Conservation (phyloP, 2,888 invertebrate species). For the Xylota sylvarum region DNA sequence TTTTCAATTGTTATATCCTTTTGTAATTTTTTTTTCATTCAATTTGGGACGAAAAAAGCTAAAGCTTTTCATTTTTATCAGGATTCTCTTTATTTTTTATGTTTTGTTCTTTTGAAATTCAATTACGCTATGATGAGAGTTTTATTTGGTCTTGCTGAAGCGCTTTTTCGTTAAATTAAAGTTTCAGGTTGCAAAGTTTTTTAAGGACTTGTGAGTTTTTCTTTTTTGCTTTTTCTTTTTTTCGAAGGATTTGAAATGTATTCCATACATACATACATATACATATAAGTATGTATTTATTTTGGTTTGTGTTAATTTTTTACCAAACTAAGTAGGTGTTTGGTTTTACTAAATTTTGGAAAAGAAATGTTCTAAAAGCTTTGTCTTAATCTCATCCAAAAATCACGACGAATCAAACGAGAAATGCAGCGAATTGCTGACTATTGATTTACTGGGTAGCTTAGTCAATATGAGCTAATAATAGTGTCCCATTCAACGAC, state of each 20-base stretch:
- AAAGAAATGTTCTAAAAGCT: too few relatives aligned
- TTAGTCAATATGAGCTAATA: too few relatives aligned
- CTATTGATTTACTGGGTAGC: too few relatives aligned
- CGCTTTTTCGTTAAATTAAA: slow-evolving; percentile 63
- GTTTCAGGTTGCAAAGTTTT: slow-evolving; percentile 59
- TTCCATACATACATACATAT: too few relatives aligned
- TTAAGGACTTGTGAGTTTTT: slow-evolving; percentile 21
- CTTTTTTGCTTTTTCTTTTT: background rate
- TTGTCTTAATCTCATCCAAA: too few relatives aligned
- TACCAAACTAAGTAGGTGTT: too few relatives aligned
- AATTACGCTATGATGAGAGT: slow-evolving; percentile 72
- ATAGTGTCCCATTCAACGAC: too few relatives aligned
- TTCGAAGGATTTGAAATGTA: background rate
- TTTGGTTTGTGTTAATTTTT: too few relatives aligned
- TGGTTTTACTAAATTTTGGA: too few relatives aligned
- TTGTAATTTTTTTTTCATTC: slow-evolving; percentile 53
- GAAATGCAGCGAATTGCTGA: too few relatives aligned
- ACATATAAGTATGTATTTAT: too few relatives aligned
- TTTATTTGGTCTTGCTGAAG: slow-evolving; percentile 55
- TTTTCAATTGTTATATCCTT: slow-evolving; percentile 45
- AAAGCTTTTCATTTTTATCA: slow-evolving; percentile 44
- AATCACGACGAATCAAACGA: too few relatives aligned
- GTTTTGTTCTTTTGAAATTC: slow-evolving; percentile 64
- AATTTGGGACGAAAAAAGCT: slow-evolving; percentile 53
- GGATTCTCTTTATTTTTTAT: slow-evolving; percentile 6